Conservation (phyloP, 35 echinoderm and acorn worm species). For the Acanthaster planci region DNA sequence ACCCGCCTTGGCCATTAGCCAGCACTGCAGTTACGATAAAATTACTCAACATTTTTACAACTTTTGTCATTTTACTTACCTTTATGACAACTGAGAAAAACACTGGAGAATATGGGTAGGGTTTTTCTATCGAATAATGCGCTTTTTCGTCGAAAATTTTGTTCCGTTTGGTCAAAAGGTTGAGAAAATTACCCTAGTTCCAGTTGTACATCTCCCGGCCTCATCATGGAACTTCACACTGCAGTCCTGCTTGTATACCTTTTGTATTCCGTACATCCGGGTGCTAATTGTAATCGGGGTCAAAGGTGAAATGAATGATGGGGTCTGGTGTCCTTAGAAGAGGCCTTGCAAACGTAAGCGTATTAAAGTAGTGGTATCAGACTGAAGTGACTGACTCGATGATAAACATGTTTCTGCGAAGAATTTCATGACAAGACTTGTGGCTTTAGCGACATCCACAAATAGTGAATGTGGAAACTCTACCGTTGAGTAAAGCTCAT, state of each 20-base stretch:
- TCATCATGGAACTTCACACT: too few species aligned
- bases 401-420: constrained; percentile 26
- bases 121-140: constrained; percentile 3
- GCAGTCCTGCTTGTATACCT: not conserved
- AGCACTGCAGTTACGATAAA: too few species aligned
- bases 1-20: too few species aligned
- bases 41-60: too few species aligned
- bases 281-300: not conserved
- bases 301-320: too few species aligned
- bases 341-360: not conserved
- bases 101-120: not conserved
- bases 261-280: constrained; percentile 26
- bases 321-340: too few species aligned
- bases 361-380: not conserved
- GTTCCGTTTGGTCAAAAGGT: not conserved
- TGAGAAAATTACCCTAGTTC: too few species aligned
- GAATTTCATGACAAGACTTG: constrained; percentile 7
- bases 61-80: not conserved
- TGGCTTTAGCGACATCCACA: too few species aligned
- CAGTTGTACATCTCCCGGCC: too few species aligned
- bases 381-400: not conserved
- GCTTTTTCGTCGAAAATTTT: not conserved
- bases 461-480: too few species aligned
- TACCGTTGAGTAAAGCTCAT: too few species aligned
- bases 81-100: not conserved